These are phyloP conservation scores for Karalla daura DNA, from an alignment of 2,797 vertebrate genomes.

Conservation along the genomic window DNA sequence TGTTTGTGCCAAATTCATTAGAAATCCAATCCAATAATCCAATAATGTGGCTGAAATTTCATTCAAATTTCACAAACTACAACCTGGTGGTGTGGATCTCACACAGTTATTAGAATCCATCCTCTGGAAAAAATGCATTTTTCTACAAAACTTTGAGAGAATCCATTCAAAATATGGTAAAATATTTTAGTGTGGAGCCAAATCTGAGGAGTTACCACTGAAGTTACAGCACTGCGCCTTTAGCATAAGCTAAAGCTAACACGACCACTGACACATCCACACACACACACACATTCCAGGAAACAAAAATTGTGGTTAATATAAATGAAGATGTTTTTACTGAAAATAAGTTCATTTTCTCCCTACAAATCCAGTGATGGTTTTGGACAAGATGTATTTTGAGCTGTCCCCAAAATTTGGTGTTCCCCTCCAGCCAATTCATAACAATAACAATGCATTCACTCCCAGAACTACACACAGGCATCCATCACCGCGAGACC, in stretches of 20 bases:
- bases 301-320: background rate
- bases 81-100: no score
- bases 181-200: background rate
- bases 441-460: background rate
- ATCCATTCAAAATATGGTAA: background rate
- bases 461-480: background rate
- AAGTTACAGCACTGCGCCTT: background rate
- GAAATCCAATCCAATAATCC: no score
- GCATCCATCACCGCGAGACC: background rate
- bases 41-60: no score
- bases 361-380: background rate
- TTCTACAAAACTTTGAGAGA: no score
- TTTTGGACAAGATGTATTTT: background rate
- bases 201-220: background rate
- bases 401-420: slow-evolving; percentile 1
- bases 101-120: no score
- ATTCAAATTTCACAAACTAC: no score
- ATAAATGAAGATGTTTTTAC: background rate
- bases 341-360: background rate
- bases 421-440: slow-evolving; percentile 11
- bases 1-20: no score
- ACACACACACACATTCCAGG: no score
- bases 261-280: background rate
- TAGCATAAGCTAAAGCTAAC: background rate
- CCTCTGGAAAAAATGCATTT: no score